phyloP scores from a whole-genome alignment of 1,140 invertebrate genomes.

The Eriosoma lanigerum region DNA sequence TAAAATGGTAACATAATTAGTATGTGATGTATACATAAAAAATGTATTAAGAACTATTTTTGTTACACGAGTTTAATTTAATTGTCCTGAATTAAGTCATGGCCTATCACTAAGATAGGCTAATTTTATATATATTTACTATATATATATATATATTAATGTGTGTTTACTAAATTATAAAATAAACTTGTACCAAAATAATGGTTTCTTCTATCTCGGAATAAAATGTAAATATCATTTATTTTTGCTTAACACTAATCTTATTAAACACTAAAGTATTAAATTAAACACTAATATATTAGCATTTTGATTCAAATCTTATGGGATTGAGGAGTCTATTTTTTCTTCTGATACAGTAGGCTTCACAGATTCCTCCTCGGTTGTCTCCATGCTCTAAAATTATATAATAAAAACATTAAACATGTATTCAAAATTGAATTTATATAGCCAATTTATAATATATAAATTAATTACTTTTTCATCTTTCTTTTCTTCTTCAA shows the following conservation, averaged over 20 bases:
- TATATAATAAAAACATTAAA: not conserved
- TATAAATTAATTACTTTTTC: too few relatives aligned
- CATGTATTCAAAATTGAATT: not conserved
- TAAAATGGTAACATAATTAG: slow-evolving; percentile 39
- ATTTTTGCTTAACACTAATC: slow-evolving; percentile 22
- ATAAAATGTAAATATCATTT: slow-evolving; percentile 44
- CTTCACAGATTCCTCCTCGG: slow-evolving; percentile 3
- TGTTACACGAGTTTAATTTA: not conserved
- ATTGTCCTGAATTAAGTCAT: slow-evolving; percentile 20
- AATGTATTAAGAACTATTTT: not conserved
- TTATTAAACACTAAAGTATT: slow-evolving; percentile 27
- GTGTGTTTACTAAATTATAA: slow-evolving; percentile 24
- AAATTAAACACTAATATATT: not conserved
- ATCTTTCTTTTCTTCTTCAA: slow-evolving; percentile 29
- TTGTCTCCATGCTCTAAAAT: not conserved
- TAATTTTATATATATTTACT: slow-evolving; percentile 9
- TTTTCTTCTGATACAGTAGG: slow-evolving; percentile 10
- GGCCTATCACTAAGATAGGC: not conserved
- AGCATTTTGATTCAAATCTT: slow-evolving; percentile 41
- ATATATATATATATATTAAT: not conserved
- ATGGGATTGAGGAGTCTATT: slow-evolving; percentile 18
- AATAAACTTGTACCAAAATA: slow-evolving; percentile 33
- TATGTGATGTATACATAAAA: not conserved
- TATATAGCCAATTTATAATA: too few relatives aligned
- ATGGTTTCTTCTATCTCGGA: slow-evolving; percentile 30